Percentiles rank a stretch among this genome's conserved stretches.
These are phyloP conservation scores for Sakesphorus luctuosus DNA, from an alignment of 2,113 vertebrate species.

Conservation along the genomic window DNA sequence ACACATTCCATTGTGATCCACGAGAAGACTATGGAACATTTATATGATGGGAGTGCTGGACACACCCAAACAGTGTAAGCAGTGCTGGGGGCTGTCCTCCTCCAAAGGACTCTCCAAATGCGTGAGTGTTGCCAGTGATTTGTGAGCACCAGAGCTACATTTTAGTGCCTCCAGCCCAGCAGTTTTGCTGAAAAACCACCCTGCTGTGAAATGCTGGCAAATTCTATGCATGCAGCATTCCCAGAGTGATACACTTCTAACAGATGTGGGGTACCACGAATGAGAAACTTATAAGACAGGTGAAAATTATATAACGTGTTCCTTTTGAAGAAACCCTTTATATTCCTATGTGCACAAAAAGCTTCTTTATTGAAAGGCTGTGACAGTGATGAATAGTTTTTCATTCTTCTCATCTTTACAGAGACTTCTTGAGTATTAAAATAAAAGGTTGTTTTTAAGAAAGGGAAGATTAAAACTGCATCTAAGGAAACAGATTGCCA, in stretches of 20 bases:
- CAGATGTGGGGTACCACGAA: neutral
- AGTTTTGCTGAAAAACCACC: neutral
- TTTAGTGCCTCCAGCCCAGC: neutral
- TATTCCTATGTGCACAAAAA: neutral
- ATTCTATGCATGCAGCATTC: neutral
- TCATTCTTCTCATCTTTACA: neutral
- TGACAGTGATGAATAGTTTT: neutral
- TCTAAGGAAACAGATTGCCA: neutral
- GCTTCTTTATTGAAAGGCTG: neutral
- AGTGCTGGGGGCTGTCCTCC: neutral
- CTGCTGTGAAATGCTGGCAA: neutral
- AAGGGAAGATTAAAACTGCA: neutral
- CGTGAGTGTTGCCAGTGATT: neutral
- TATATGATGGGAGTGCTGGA: neutral
- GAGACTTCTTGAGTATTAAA: neutral
- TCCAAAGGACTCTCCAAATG: neutral
- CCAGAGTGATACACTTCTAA: neutral
- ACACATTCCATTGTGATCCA: neutral
- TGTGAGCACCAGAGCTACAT: neutral
- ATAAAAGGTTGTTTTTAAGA: slow-evolving; percentile 8
- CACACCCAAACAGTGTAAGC: neutral
- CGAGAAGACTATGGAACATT: rapidly evolving
- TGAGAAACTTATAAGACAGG: neutral
- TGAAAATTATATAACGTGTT: neutral
- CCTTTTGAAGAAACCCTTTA: neutral